Evolutionary conservation across 2,888 invertebrate species (phyloP), one percentile per base, ranked within the genome.

Genomic region (Blera fallax): DNA sequence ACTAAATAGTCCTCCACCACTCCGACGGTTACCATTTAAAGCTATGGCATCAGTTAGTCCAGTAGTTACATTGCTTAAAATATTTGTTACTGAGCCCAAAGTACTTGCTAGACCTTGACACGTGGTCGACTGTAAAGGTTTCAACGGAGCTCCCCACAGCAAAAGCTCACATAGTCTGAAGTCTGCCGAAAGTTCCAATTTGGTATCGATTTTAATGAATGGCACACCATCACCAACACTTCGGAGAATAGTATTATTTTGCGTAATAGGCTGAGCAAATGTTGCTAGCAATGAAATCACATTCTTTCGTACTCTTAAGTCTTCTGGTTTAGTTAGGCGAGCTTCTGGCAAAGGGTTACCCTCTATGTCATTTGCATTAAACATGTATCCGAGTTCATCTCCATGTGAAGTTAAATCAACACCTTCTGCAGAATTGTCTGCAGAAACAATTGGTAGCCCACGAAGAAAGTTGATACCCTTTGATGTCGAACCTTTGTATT

Each of bases 361-460:
- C 56, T 94, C 93, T 0, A 94, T 90, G 83, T 95, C 94, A 48
- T 94, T 92, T 0, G 94, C 93, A 89, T 96, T 95, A 89, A 96
- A 96, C 88, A 96, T 92, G 88, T 95, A 96, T 0, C 94, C 94
- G 27, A 96, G 90, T 88, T 96, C 96, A 88, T 96, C 96, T 0
- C 96, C 96, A 88, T 96, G 96, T 0, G 94, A 93, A n/a, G 90
- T 89, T 1, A 89, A 81, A 48, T 89, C 89, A 1, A 89, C 87
- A 14, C 89, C 88, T 10, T 88, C 76, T 32, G 92, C 91, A 89
- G 94, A 93, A 0, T 79, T 67, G 16, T 83, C 65, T 27, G 87
- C 87, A 11, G 89, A 80, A 54, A 95, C 94, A 34, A 96, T 92
- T 1, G 95, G 94, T 8, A 95, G 90, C 1, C 95, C 95, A 6